Conservation (phyloP, 1,140 invertebrate species). For the Drosophila yakuba region DNA sequence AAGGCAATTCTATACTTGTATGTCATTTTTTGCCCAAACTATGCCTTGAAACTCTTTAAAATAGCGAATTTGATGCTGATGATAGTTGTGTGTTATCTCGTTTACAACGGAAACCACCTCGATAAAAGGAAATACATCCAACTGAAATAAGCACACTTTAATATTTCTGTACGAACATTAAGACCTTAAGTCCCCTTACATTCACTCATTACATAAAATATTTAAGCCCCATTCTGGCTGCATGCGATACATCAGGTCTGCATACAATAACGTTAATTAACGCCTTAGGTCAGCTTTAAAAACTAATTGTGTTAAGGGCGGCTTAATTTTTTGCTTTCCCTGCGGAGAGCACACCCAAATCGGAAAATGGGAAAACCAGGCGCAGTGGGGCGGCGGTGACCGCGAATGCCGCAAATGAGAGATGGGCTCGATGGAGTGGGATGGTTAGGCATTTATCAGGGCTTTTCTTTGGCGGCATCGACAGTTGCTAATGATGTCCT, state of each 20-base stretch:
- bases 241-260: constrained; percentile 3
- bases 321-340: constrained; percentile 28
- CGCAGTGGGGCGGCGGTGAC: constrained; percentile 17
- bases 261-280: constrained; percentile 37
- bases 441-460: constrained; percentile 66
- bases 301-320: constrained; percentile 45
- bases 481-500: constrained; percentile 84
- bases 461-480: constrained; percentile 60
- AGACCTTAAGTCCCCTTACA: neutral
- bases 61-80: no score
- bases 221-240: neutral
- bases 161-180: neutral
- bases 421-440: constrained; percentile 10
- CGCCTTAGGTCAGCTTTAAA: constrained; percentile 46
- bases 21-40: neutral
- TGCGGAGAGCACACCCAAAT: neutral
- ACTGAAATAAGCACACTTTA: neutral
- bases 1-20: no score
- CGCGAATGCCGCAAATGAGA: constrained; percentile 35
- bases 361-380: constrained; percentile 24
- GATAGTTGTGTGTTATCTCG: no score
- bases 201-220: neutral
- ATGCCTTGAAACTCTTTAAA: no score
- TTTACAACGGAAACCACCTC: neutral
- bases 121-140: neutral